phyloP scores from a whole-genome alignment of 2,888 invertebrate species.

The Ennomos quercinarius region DNA sequence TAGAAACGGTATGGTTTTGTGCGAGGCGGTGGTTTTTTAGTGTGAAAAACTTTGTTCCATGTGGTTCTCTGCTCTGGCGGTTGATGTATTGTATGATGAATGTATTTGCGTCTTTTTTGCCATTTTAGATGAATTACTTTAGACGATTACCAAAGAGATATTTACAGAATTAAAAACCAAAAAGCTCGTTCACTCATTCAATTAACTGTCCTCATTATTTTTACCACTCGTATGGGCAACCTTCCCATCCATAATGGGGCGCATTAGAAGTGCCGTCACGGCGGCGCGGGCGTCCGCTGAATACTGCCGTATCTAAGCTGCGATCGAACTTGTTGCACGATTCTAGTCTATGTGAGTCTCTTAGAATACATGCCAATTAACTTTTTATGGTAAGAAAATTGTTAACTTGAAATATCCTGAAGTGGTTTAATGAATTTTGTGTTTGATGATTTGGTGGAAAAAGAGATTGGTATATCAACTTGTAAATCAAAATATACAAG shows the following conservation, averaged over 20 bases:
- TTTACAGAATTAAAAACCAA: neutral
- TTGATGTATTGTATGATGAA: neutral
- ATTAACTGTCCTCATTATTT: constrained; percentile 20
- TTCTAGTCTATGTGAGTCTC: constrained; percentile 20
- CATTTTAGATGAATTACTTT: no score
- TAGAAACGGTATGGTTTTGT: constrained; percentile 59
- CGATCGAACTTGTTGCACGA: constrained; percentile 46
- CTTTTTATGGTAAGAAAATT: constrained; percentile 14
- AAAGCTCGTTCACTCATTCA: no score
- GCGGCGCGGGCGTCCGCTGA: constrained; percentile 49
- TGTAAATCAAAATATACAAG: no score
- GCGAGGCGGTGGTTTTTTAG: constrained; percentile 29
- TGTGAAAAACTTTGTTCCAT: constrained; percentile 17
- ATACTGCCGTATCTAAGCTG: constrained; percentile 58
- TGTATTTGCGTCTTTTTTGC: neutral
- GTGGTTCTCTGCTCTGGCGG: neutral
- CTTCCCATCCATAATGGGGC: constrained; percentile 43
- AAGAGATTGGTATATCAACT: no score
- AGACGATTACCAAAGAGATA: no score
- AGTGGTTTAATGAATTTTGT: neutral
- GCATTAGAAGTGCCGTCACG: constrained; percentile 72
- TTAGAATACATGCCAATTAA: constrained; percentile 27
- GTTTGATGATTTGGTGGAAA: neutral
- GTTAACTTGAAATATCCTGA: constrained; percentile 5
- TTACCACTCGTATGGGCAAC: constrained; percentile 28